These are phyloP conservation scores for Cataglyphis cursor DNA, from an alignment of 2,888 invertebrate species.

Conservation along the genomic window DNA sequence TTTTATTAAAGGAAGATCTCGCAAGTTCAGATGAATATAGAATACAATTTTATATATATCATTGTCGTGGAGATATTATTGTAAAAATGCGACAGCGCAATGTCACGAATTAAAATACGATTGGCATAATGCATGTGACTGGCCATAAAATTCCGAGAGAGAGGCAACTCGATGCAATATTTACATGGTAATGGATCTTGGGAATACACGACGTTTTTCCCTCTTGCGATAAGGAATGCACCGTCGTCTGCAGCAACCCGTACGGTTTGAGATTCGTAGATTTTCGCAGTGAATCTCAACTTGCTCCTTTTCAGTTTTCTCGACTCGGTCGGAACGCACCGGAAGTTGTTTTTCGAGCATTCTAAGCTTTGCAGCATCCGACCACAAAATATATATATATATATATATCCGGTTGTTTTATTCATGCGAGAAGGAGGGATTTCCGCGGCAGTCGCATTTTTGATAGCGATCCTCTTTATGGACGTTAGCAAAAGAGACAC, in stretches of 20 bases:
- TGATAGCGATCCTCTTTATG: slow-evolving; percentile 36
- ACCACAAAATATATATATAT: slow-evolving; percentile 49
- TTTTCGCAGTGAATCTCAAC: slow-evolving; percentile 41
- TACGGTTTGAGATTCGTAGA: slow-evolving; percentile 48
- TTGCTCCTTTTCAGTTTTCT: slow-evolving; percentile 2
- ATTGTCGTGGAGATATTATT: slow-evolving; percentile 1
- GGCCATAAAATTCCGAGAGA: slow-evolving; percentile 42
- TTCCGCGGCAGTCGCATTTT: slow-evolving; percentile 10
- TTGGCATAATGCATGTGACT: slow-evolving; percentile 31
- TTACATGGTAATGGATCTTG: slow-evolving; percentile 56
- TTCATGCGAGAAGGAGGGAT: slow-evolving; percentile 54
- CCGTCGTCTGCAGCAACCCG: slow-evolving; percentile 53
- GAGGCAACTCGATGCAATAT: slow-evolving; percentile 50
- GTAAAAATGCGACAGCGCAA: background rate
- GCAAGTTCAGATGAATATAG: background rate
- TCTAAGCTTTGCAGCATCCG: slow-evolving; percentile 41
- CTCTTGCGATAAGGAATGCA: slow-evolving; percentile 44
- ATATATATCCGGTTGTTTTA: slow-evolving; percentile 60
- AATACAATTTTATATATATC: no score
- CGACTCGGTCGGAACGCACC: slow-evolving; percentile 42
- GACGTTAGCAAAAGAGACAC: slow-evolving; percentile 28
- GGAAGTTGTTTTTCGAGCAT: slow-evolving; percentile 35
- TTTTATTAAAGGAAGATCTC: background rate
- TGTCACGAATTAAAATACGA: slow-evolving; percentile 40
- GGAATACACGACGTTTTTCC: slow-evolving; percentile 52